These are phyloP conservation scores for Drosophila orena DNA, from an alignment of 1,140 invertebrate genomes.

Conservation along the genomic window DNA sequence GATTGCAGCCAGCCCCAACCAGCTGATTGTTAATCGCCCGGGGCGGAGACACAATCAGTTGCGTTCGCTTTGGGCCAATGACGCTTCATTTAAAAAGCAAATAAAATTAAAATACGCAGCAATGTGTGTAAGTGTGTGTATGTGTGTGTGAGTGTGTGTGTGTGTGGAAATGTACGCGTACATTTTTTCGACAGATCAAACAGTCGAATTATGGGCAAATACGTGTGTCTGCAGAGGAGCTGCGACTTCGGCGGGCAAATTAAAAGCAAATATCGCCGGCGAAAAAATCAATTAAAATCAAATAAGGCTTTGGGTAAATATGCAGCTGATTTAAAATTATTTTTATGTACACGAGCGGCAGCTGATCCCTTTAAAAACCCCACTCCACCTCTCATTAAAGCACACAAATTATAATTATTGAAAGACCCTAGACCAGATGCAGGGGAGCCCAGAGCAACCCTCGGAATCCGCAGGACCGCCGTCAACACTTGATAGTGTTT, in stretches of 20 bases:
- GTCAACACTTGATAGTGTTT: conserved; percentile 58
- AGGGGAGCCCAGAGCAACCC: conserved; percentile 3
- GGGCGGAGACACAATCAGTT: conserved; percentile 73
- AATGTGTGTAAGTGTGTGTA: background rate
- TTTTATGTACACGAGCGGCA: conserved; percentile 44
- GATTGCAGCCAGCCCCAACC: conserved; percentile 49
- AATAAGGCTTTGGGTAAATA: conserved; percentile 82
- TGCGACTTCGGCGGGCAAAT: conserved; percentile 63
- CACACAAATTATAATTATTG: conserved; percentile 76
- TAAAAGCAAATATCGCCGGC: conserved; percentile 73
- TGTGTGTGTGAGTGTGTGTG: too few relatives aligned
- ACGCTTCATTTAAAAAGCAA: conserved; percentile 81
- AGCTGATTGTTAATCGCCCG: conserved; percentile 70
- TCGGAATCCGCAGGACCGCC: conserved; percentile 16
- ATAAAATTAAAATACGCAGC: conserved; percentile 80
- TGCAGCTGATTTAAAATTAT: conserved; percentile 77
- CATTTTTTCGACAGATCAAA: conserved; percentile 67
- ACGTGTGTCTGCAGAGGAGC: conserved; percentile 34
- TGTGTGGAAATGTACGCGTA: conserved; percentile 14
- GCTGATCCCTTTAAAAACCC: conserved; percentile 26
- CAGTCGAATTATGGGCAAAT: conserved; percentile 70
- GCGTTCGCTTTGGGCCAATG: conserved; percentile 56
- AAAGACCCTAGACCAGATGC: conserved; percentile 13
- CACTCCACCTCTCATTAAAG: conserved; percentile 53
- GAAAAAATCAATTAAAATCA: conserved; percentile 81